Conservation (phyloP, 1,140 invertebrate species). For the Brachystomella parvula region DNA sequence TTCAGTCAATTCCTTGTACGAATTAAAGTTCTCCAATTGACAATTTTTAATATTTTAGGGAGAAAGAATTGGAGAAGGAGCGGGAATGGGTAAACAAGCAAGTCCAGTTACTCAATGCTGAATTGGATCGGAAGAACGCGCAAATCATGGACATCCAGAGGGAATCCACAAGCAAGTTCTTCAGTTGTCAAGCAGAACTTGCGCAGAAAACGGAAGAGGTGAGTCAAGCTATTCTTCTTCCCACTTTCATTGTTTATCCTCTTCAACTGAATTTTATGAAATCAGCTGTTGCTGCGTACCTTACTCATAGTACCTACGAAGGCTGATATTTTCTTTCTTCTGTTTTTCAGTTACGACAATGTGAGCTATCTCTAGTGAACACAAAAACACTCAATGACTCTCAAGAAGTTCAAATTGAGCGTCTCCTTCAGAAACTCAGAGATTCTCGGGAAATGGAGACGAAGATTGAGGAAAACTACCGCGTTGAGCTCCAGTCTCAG, state of each 20-base stretch:
- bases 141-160: slow-evolving; percentile 66
- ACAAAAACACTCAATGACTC: slow-evolving; percentile 59
- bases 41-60: slow-evolving; percentile 42
- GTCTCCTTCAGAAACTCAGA: slow-evolving; percentile 61
- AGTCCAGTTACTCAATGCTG: slow-evolving; percentile 63
- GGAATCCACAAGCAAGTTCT: slow-evolving; percentile 60
- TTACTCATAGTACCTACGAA: not conserved
- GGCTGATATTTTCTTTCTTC: slow-evolving; percentile 17
- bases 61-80: slow-evolving; percentile 75
- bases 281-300: not conserved
- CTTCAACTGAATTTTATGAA: not conserved
- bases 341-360: slow-evolving; percentile 42
- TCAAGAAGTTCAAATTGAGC: slow-evolving; percentile 60
- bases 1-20: not conserved
- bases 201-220: slow-evolving; percentile 71
- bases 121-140: slow-evolving; percentile 62
- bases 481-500: slow-evolving; percentile 74
- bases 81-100: slow-evolving; percentile 62
- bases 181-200: slow-evolving; percentile 67
- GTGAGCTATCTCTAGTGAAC: slow-evolving; percentile 54
- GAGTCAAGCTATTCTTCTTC: slow-evolving; percentile 38
- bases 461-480: slow-evolving; percentile 69
- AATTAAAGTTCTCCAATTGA: slow-evolving; percentile 13
- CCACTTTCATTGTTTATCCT: no score
- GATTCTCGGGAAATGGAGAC: slow-evolving; percentile 64